Base-by-base conservation (phyloP, 2,113 vertebrate species). In the Donacobius atricapilla region DNA sequence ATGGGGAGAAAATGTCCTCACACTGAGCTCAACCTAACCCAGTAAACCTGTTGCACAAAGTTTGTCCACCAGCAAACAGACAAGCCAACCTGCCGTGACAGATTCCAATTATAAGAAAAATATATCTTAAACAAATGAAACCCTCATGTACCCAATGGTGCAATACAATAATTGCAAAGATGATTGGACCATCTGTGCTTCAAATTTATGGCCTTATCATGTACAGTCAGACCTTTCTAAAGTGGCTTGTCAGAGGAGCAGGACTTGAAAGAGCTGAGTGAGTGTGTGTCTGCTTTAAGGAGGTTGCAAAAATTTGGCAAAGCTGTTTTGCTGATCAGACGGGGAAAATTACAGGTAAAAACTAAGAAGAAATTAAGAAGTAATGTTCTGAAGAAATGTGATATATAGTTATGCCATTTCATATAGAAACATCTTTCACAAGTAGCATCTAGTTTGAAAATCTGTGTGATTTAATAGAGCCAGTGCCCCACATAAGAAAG, bases 21-120 rank as follows among this genome's bases (percentile, higher is more conserved):
- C 45, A 57, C 44, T 31, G 44, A 57, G 56, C 58, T 79, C 66
- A 79, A 13, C 31, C 28, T 58, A 30, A 20, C 68, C 60, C 86
- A 88, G 75, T 39, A 90, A 96, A 92, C 90, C 81, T 85, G 88
- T 95, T 92, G 93, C 83, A 91, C 45, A 75, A 94, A 83, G 91
- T 96, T 96, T 88, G 68, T 91, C 92, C 70, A 88, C 81, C 42
- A 75, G 87, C 89, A 95, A 95, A 95, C 40, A 87, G 75, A 81
- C 64, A 90, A 72, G 57, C 50, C 85, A 92, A 88, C 68, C 44
- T 77, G 73, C 69, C 64, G 75, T 31, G 86, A 71, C 83, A 97
- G 92, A 89, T 95, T 97, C 91, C 91, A 95, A 94, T 97, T 96
- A 96, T 48, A 95, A 95, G 87, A 92, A 96, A 96, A 93, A 97